Base-by-base conservation (phyloP, 2,888 invertebrate genomes). In the Poecilus cupreus region DNA sequence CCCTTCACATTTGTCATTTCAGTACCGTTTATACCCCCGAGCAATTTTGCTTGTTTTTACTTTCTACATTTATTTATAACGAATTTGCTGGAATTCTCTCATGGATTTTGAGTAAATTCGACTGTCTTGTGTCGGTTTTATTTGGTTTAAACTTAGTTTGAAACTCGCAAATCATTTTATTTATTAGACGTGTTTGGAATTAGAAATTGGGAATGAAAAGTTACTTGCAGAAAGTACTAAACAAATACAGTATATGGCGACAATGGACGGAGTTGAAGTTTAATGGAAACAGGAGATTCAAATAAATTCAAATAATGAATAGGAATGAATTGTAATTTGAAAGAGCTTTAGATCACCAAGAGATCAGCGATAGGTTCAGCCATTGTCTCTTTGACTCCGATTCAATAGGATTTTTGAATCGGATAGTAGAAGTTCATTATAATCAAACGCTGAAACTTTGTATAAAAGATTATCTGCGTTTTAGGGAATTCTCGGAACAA, bases 31-130 rank as follows among this genome's bases (percentile, higher is more conserved):
- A 8, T 18, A 68, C 64, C 37, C 64, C 37, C 64, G 32, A 10
- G 64, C 10, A 60, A 13, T 32, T 68, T 37, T 10, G 18, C 18
- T 18, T 32, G 64, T 68, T 68, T 68, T 68, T 68, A 37, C 64
- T 68, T 60, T 60, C 26, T 26, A 26, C 26, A 26, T 60, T 60
- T 60, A 60, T 60, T 60, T 60, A 60, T 60, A 60, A 60, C 46
- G n/a, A 60, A 26, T 54, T 54, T 54, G 32, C 18, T 51, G 8
- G 51, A 51, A 68, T 13, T 37, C 64, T 32, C 10, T 18, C 32
- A 39, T 37, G 64, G 60, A 60, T 60, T 54, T 60, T 8, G 64
- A 32, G 37, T 68, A 37, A 68, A 32, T 60, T 32, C 32, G 13
- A 13, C 24, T 60, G 10, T 24, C 32, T 26, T 37, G 26, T 18